Evolutionary conservation across 2,113 vertebrate genomes (phyloP), one percentile per base, ranked within the genome.

Genomic region (Ivindomyrus marchei): DNA sequence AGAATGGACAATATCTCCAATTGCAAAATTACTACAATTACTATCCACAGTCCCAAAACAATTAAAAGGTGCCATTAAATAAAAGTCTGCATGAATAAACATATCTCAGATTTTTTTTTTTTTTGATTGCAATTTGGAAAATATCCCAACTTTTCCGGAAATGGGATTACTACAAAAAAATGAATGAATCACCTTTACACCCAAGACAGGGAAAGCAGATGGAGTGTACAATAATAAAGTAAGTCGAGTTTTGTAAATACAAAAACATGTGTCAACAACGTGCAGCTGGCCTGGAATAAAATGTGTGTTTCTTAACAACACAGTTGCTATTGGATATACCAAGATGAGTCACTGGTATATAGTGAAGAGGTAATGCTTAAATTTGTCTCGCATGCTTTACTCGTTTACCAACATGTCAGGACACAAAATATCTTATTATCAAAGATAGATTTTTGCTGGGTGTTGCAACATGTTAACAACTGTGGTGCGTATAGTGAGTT

Each of bases 251-350:
- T 27, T 50, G 47, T 47, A 3, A 86, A 15, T 31, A 50, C 50
- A 74, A 49, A 87, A 66, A 24, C 80, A 49, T 90, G 62, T 83
- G 74, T 53, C 88, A 90, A 58, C 88, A 88, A 84, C n/a, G 46
- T 24, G 27, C 87, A 39, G 39, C 45, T 47, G 39, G 24, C 21
- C 52, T 83, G 2, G 27, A n/a, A 90, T 91, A 91, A 88, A 91
- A 86, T 86, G 74, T 77, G 27, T 80, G 74, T 42, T 80, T 80
- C 74, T 39, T 42, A 42, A 80, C 31, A 80, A 42, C 5, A 39
- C 36, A 42, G 74, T 19, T 80, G 31, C 36, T 80, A 80, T 9
- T 31, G 13, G 17, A 36, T 36, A 36, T 74, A 15, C 66, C 74
- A 80, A 39, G 3, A 15, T 80, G 74, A 80, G 17, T 80, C 74